phyloP scores from a whole-genome alignment of 2,888 invertebrate species.

The Synergus japonicus region DNA sequence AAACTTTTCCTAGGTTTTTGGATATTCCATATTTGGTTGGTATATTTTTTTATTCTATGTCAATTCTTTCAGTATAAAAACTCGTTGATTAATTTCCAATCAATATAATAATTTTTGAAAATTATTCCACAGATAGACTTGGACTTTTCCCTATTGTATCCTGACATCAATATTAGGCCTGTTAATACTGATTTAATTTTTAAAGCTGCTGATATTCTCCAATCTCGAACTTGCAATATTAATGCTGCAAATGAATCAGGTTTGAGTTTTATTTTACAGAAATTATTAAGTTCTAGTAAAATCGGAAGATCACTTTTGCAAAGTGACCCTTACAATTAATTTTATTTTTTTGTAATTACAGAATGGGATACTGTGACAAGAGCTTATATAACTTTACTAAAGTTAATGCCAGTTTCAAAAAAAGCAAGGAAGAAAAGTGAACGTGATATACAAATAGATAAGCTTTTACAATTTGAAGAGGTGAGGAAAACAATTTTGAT shows the following conservation, averaged over 20 bases:
- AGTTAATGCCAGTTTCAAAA: slow-evolving; percentile 47
- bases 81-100: not conserved
- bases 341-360: slow-evolving; percentile 36
- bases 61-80: not conserved
- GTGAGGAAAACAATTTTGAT: slow-evolving; percentile 16
- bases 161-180: slow-evolving; percentile 26
- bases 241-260: slow-evolving; percentile 6
- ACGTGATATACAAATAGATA: slow-evolving; percentile 41
- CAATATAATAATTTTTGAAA: not conserved
- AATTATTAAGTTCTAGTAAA: slow-evolving; percentile 15
- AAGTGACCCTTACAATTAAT: not conserved
- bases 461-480: slow-evolving; percentile 47
- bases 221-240: slow-evolving; percentile 29
- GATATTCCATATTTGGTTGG: slow-evolving; percentile 46
- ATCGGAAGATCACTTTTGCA: not conserved
- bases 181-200: slow-evolving; percentile 43
- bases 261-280: slow-evolving; percentile 24
- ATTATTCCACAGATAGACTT: slow-evolving; percentile 38
- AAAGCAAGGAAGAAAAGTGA: slow-evolving; percentile 47
- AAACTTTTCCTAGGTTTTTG: slow-evolving; percentile 44
- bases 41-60: not conserved
- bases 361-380: slow-evolving; percentile 49
- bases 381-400: slow-evolving; percentile 46
- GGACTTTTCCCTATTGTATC: slow-evolving; percentile 44
- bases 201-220: slow-evolving; percentile 40